Evolutionary conservation across 2,113 vertebrate genomes (phyloP).

Genomic region (Erythrocercus mccallii): DNA sequence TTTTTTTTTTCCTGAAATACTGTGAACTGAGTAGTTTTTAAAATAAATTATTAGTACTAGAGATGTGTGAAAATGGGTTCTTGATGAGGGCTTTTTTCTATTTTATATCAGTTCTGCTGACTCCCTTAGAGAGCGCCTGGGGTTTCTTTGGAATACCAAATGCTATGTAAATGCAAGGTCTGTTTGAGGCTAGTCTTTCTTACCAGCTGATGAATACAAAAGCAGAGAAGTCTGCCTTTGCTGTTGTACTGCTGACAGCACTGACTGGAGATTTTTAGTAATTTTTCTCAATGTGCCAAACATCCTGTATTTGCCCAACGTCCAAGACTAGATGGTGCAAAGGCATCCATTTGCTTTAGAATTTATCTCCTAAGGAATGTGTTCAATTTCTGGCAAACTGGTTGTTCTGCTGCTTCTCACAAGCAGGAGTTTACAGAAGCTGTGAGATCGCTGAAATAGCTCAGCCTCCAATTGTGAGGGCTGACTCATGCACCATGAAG

Average conservation of each 20-base stretch:
- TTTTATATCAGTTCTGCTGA: neutral
- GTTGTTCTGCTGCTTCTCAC: neutral
- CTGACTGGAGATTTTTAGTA: neutral
- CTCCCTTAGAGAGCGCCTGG: neutral
- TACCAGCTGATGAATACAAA: neutral
- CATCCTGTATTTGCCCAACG: neutral
- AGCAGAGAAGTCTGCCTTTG: neutral
- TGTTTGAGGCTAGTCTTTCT: neutral
- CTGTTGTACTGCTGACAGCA: neutral
- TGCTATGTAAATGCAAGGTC: neutral
- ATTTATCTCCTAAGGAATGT: neutral
- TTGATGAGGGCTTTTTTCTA: neutral
- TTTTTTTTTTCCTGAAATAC: neutral
- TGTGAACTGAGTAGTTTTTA: neutral
- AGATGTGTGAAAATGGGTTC: neutral
- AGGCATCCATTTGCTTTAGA: neutral
- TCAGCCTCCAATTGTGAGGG: neutral
- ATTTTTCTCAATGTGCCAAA: neutral
- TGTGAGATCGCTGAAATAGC: neutral
- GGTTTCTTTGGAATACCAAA: neutral
- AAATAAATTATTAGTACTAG: neutral
- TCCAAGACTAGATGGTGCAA: fast-evolving
- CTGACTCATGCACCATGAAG: neutral
- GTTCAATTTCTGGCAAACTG: neutral
- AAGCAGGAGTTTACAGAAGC: neutral